Evolutionary conservation across 2,113 vertebrate genomes (phyloP).

Genomic region (Entelurus aequoreus): DNA sequence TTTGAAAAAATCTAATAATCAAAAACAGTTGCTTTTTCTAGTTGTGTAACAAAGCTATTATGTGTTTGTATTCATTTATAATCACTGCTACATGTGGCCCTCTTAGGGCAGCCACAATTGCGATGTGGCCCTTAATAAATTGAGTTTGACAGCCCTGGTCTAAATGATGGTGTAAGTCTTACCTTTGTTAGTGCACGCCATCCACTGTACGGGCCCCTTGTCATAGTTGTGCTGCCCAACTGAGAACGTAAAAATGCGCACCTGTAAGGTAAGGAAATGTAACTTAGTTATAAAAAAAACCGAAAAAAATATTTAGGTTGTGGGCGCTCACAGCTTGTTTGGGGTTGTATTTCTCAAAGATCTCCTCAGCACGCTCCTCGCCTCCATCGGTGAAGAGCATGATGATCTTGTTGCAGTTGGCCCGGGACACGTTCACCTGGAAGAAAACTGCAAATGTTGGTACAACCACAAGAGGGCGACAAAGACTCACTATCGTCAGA

Average conservation of each 20-base stretch:
- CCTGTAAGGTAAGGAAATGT: conserved; percentile 61
- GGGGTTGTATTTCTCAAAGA: conserved; percentile 86
- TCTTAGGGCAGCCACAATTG: too few relatives aligned
- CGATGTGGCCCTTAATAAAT: too few relatives aligned
- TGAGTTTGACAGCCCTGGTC: too few relatives aligned
- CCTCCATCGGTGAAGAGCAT: conserved; percentile 98
- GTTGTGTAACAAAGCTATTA: too few relatives aligned
- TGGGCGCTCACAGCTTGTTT: conserved; percentile 76
- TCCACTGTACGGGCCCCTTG: conserved; percentile 94
- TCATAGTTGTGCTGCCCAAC: conserved; percentile 98
- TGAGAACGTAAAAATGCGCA: conserved; percentile 96
- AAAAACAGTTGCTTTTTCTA: too few relatives aligned
- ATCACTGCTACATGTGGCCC: too few relatives aligned
- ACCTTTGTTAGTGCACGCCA: conserved; percentile 98
- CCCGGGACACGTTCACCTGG: conserved; percentile 83
- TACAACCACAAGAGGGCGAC: conserved; percentile 47
- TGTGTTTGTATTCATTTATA: too few relatives aligned
- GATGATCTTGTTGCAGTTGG: conserved; percentile 98
- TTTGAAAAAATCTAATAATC: too few relatives aligned
- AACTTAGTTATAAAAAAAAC: not conserved
- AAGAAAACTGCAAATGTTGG: not conserved
- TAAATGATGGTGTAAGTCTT: conserved; percentile 4
- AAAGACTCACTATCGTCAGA: conserved; percentile 11
- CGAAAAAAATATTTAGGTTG: not conserved
- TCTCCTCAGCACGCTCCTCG: conserved; percentile 90